Percentiles rank a stretch among this genome's conserved stretches.
These are phyloP conservation scores for Cryptotermes secundus DNA, from an alignment of 1,140 invertebrate genomes.

Conservation along the genomic window DNA sequence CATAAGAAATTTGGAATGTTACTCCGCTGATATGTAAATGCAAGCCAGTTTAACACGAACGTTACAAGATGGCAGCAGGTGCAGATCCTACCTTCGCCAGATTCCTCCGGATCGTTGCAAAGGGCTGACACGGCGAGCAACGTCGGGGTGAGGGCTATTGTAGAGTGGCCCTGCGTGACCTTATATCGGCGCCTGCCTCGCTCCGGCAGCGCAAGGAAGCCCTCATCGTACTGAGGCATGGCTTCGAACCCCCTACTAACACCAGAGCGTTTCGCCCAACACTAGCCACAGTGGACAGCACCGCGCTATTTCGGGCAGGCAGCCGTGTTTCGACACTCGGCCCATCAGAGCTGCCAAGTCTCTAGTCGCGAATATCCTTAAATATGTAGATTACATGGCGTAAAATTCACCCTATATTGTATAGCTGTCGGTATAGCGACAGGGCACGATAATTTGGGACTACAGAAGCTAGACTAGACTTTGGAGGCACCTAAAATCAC, in stretches of 20 bases:
- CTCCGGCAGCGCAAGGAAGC: background rate
- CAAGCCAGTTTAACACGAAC: too few species aligned
- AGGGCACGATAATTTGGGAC: too few species aligned
- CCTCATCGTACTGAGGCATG: slow-evolving; percentile 23
- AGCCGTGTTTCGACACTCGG: too few species aligned
- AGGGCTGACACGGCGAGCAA: background rate
- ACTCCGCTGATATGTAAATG: too few species aligned
- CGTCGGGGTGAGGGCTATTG: background rate
- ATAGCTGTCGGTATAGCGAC: too few species aligned
- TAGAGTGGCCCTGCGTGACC: background rate
- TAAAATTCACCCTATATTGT: too few species aligned
- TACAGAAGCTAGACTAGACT: too few species aligned
- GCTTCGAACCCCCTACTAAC: background rate
- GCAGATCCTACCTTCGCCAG: background rate
- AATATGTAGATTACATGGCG: too few species aligned
- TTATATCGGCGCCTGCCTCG: background rate
- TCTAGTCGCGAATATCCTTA: background rate
- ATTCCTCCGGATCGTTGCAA: background rate
- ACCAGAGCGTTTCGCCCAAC: background rate
- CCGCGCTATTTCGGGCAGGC: background rate
- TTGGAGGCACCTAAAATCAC: too few species aligned
- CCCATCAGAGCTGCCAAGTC: background rate
- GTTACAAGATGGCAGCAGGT: background rate
- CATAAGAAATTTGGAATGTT: too few species aligned
- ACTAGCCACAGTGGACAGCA: background rate